Percentiles rank a stretch among this genome's conserved stretches.
These are phyloP conservation scores for Genyomyrus donnyi DNA, from an alignment of 2,113 vertebrate species.

Conservation along the genomic window DNA sequence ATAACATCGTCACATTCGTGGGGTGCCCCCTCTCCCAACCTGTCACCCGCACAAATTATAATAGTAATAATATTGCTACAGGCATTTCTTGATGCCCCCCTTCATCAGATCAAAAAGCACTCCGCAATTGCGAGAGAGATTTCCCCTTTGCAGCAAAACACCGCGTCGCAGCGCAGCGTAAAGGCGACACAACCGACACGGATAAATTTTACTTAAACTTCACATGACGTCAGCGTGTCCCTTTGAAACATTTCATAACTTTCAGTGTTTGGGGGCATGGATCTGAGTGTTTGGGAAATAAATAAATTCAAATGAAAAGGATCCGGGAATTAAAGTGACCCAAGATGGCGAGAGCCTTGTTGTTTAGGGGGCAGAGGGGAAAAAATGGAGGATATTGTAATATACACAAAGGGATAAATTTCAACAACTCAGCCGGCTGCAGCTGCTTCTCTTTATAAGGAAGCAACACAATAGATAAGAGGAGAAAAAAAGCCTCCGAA, in stretches of 20 bases:
- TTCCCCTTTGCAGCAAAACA: background rate
- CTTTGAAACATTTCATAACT: slow-evolving; percentile 64
- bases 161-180: background rate
- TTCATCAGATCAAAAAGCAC: slow-evolving; percentile 2
- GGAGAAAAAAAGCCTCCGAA: slow-evolving; percentile 29
- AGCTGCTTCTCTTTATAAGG: slow-evolving; percentile 70
- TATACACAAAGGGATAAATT: slow-evolving; percentile 99
- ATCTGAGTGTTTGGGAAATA: slow-evolving; percentile 45
- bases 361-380: slow-evolving; percentile 82
- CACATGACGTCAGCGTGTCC: slow-evolving; percentile 62
- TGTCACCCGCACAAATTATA: slow-evolving; percentile 23
- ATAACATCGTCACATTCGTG: background rate
- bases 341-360: slow-evolving; percentile 99
- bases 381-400: slow-evolving; percentile 99
- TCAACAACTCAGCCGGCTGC: slow-evolving; percentile 78
- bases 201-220: slow-evolving; percentile 60
- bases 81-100: background rate
- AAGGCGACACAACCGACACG: slow-evolving; percentile 22
- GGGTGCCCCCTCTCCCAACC: slow-evolving; percentile 25
- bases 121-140: background rate
- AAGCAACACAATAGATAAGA: slow-evolving; percentile 68
- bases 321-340: slow-evolving; percentile 75
- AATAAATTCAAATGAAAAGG: slow-evolving; percentile 32
- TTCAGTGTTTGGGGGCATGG: slow-evolving; percentile 54
- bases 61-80: slow-evolving; percentile 6